Percentiles rank a stretch among this genome's conserved stretches.
Evolutionary conservation across 1,140 invertebrate species (phyloP).

Genomic region (Penaeus indicus): DNA sequence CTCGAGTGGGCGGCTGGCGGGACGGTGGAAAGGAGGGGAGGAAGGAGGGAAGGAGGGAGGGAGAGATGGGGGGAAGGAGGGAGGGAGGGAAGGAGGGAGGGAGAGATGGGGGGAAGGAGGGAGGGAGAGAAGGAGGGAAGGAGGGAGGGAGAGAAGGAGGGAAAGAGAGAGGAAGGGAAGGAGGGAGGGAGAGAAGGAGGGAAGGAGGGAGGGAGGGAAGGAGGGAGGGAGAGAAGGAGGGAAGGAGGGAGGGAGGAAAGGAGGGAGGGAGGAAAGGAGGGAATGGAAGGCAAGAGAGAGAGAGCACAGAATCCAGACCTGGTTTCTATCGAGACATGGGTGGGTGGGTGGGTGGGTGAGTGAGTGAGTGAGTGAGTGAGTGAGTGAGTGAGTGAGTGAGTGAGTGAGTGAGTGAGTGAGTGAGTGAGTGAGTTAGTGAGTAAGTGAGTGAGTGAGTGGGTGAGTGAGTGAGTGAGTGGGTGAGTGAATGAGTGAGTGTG

Average conservation of each 20-base stretch:
- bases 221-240: too few relatives aligned
- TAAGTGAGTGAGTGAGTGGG: not conserved
- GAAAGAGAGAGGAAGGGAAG: not conserved
- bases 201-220: not conserved
- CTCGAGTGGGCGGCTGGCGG: too few relatives aligned
- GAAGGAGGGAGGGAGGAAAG: not conserved
- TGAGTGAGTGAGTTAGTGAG: not conserved
- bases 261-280: not conserved
- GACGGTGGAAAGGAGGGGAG: not conserved
- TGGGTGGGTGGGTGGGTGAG: not conserved
- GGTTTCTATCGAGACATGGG: too few relatives aligned
- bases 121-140: too few relatives aligned
- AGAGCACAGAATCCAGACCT: too few relatives aligned
- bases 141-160: not conserved
- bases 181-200: too few relatives aligned
- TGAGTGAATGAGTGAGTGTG: too few relatives aligned
- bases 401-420: not conserved
- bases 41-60: not conserved
- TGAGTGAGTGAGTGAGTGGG: not conserved
- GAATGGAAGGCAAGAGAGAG: too few relatives aligned
- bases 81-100: too few relatives aligned
- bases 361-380: not conserved
- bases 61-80: not conserved
- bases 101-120: too few relatives aligned
- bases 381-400: not conserved